Evolutionary conservation across 2,113 vertebrate species (phyloP), one percentile per base, ranked within the genome.

Genomic region (Seriola aureovittata): DNA sequence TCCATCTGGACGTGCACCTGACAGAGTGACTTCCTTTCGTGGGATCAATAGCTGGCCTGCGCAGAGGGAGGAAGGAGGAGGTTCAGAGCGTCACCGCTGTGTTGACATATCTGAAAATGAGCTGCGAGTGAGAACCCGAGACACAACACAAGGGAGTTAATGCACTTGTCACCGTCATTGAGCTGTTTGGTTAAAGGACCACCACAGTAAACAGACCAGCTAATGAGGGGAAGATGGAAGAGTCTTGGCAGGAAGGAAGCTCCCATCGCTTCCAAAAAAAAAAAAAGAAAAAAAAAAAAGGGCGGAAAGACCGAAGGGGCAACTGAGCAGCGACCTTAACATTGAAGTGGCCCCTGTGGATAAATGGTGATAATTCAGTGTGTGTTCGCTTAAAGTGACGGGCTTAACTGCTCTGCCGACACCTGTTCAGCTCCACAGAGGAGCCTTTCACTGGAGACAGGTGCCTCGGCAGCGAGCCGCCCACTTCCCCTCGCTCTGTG

Each of bases 401-500:
- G 89, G 91, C 87, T 94, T 86, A 94, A 93, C 83, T 86, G 85
- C 78, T 89, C 83, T n/a, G 38, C 89, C 66, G 90, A 90, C 95
- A 96, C 95, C 95, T 96, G 95, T 95, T 92, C 38, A 7, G 66
- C 79, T 83, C 75, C 29, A 93, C 88, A 95, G 94, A 92, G 87
- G 87, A 88, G 90, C 90, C 93, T 95, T 96, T 96, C 95, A 96
- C 91, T 78, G 82, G 83, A 78, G 91, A 95, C 95, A 95, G 95
- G 95, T 95, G 95, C 90, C 89, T 59, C 42, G 4, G 71, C 78
- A 81, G 29, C 16, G 8, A 74, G 78, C 57, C 50, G 63, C 62
- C 73, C 75, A 71, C 76, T 38, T 84, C 71, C 78, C 59, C 38
- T 13, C 32, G 57, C 86, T 52, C 80, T 42, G 63, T 29, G 63